Percentiles rank a stretch among this genome's conserved stretches.
phyloP scores from a whole-genome alignment of 2,113 vertebrate species.

The Corvus cornix region DNA sequence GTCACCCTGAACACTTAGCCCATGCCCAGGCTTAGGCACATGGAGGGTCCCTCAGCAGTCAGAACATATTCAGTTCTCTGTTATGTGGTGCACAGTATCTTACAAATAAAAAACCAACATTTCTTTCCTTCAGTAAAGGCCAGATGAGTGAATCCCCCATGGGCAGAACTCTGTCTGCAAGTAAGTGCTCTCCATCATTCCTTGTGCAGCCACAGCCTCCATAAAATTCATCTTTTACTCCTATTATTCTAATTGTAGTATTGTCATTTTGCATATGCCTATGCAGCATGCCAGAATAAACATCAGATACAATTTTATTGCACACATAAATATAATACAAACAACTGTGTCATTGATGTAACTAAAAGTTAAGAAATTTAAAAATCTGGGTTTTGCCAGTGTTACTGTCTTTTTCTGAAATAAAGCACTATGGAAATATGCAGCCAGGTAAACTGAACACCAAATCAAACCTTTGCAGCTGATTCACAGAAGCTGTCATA shows the following conservation, averaged over 20 bases:
- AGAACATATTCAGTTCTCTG: neutral
- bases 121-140: neutral
- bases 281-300: neutral
- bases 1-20: neutral
- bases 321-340: neutral
- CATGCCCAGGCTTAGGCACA: neutral
- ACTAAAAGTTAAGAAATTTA: neutral
- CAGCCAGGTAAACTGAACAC: neutral
- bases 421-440: neutral
- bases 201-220: neutral
- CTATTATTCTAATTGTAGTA: neutral
- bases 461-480: neutral
- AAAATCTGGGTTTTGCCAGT: neutral
- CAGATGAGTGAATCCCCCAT: neutral
- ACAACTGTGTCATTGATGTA: neutral
- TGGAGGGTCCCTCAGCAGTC: neutral
- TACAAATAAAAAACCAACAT: neutral
- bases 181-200: neutral
- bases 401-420: neutral
- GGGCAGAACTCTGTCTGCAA: neutral
- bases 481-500: neutral
- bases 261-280: neutral
- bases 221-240: neutral
- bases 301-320: neutral
- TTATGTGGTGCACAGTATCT: neutral